Percentiles rank a stretch among this genome's conserved stretches.
Evolutionary conservation across 2,113 vertebrate species (phyloP).

Genomic region (Prolemur simus): DNA sequence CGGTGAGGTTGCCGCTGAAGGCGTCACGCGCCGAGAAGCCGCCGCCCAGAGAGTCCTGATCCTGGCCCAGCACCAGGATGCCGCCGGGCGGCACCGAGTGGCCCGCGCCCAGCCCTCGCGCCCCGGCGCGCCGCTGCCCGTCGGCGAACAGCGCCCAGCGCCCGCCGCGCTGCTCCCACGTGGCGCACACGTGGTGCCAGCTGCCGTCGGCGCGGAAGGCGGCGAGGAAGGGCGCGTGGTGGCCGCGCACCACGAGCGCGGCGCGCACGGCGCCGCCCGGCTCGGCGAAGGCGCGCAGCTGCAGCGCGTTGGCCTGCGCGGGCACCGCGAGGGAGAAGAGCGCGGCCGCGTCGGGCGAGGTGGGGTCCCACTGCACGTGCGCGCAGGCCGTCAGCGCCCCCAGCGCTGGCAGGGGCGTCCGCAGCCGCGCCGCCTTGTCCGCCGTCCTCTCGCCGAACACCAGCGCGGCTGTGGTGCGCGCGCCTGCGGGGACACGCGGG

Average conservation of each 20-base stretch:
- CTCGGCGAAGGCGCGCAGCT: constrained; percentile 87
- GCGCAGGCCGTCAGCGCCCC: constrained; percentile 87
- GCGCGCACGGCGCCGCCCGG: constrained; percentile 83
- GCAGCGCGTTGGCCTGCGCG: constrained; percentile 89
- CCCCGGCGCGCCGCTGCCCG: constrained; percentile 80
- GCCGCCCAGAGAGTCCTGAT: constrained; percentile 93
- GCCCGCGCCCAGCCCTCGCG: constrained; percentile 78
- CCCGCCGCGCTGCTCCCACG: constrained; percentile 84
- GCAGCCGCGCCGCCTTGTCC: constrained; percentile 85
- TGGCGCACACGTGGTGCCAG: constrained; percentile 93
- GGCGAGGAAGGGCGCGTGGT: constrained; percentile 88
- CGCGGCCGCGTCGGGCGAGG: constrained; percentile 82
- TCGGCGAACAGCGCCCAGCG: constrained; percentile 89
- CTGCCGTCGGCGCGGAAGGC: constrained; percentile 85
- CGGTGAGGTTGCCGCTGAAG: constrained; percentile 93
- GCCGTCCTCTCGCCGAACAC: constrained; percentile 86
- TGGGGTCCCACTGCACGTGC: constrained; percentile 89
- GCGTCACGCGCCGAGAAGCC: constrained; percentile 89
- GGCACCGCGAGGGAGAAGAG: constrained; percentile 91
- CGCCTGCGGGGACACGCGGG: constrained; percentile 59
- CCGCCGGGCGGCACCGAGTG: constrained; percentile 86
- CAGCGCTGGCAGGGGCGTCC: constrained; percentile 83
- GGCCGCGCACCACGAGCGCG: constrained; percentile 90
- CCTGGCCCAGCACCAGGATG: constrained; percentile 92
- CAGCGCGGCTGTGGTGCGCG: constrained; percentile 76